phyloP scores from a whole-genome alignment of 2,113 vertebrate genomes.

The Podilymbus podiceps region DNA sequence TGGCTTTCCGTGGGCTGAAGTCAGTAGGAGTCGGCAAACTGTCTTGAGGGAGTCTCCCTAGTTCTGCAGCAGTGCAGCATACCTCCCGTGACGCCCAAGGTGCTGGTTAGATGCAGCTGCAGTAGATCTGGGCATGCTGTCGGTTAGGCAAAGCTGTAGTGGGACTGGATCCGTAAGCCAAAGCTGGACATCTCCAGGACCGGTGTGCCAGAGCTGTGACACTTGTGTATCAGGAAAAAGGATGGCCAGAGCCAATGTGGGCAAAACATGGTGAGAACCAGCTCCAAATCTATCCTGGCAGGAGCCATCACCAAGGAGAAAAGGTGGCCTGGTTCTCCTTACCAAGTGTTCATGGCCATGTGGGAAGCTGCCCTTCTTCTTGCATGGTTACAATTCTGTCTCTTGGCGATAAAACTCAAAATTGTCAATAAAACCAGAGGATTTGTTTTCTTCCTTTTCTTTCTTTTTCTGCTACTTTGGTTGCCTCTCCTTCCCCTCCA shows the following conservation, averaged over 20 bases:
- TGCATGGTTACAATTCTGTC: background rate
- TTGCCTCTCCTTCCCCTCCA: background rate
- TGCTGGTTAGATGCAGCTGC: background rate
- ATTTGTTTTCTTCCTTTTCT: background rate
- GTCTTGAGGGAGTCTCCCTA: background rate
- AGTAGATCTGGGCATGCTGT: background rate
- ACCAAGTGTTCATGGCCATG: background rate
- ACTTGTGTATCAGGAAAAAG: background rate
- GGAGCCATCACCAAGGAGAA: background rate
- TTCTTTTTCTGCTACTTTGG: background rate
- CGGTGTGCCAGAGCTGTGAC: background rate
- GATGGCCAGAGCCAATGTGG: background rate
- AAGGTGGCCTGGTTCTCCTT: background rate
- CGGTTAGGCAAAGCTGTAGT: background rate
- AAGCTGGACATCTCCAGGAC: background rate
- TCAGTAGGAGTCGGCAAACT: background rate
- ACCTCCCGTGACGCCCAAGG: background rate
- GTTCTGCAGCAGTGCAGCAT: background rate
- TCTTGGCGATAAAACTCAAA: background rate
- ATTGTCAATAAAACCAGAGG: background rate
- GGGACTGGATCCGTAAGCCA: accelerated
- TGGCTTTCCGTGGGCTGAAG: background rate
- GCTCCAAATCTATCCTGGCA: background rate
- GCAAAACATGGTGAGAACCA: background rate
- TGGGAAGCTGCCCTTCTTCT: background rate